Base-by-base conservation (phyloP, 2,113 vertebrate species). In the Emydura subglobosa region DNA sequence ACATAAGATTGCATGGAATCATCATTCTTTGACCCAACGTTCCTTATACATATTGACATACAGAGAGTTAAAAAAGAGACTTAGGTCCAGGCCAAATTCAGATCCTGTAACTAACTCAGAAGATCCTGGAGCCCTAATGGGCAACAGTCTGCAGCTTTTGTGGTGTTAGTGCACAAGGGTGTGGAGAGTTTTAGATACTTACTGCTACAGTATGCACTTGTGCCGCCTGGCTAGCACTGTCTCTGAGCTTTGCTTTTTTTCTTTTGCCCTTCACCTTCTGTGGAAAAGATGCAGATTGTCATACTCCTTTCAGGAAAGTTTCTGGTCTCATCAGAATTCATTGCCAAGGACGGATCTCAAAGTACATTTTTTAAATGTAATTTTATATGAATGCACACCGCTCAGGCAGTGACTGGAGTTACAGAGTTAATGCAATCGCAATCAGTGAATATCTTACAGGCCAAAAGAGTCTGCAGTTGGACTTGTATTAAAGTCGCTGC, bases 401-500 rank as follows among this genome's bases (percentile, higher is more conserved):
- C 19, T 88, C 21, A 53, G 50, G 5, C 21, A 96, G 87, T 90
- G 61, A 34, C 27, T 90, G 3, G 59, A 34, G 34, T 81, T 79
- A 47, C 79, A 86, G 19, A 78, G 85, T 29, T 89, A 92, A 88
- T 27, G 47, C 44, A 44, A n/a, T 54, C 72, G 65, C 81, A 82
- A 53, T 34, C 74, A n/a, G 82, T 74, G 79, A 53, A 54, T 82
- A 44, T 83, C 84, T 57, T 85, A 81, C 22, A 81, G 50, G 24
- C 42, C 83, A 29, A 91, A 54, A 57, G 87, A 44, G 79, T 85
- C 8, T 1, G 7, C 24, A 1, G 49, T 51, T 83, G 4, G 54
- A 42, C 85, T 94, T 94, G 68, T 94, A 90, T 86, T 95, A 90
- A 94, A 92, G 51, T 89, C 89, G 54, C 93, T 97, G 53, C 54